A percentile compares a stretch with the other conserved stretches of the same genome.
phyloP scores from a whole-genome alignment of 92 coral and sea anemone species.

The Pocillopora grandis region DNA sequence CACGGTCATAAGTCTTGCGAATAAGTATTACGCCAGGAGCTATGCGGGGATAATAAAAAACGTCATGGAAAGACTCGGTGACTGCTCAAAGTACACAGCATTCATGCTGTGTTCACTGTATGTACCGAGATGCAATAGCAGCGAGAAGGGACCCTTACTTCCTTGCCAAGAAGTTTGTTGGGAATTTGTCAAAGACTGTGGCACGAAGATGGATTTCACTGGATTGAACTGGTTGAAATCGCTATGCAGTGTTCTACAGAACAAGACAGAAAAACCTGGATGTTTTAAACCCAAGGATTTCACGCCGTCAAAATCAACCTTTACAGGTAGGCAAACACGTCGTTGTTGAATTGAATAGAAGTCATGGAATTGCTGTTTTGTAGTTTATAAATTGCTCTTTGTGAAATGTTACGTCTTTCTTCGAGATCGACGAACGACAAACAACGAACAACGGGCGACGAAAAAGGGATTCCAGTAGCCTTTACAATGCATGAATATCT shows the following conservation, averaged over 20 bases:
- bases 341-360: background rate
- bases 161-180: slow-evolving; percentile 62
- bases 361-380: too few relatives aligned
- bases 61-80: slow-evolving; percentile 9
- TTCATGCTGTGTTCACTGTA: slow-evolving; percentile 51
- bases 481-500: too few relatives aligned
- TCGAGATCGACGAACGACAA: too few relatives aligned
- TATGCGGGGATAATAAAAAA: slow-evolving; percentile 5
- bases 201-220: background rate
- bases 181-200: slow-evolving; percentile 49
- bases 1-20: slow-evolving; percentile 2
- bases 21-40: background rate
- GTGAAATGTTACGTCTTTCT: too few relatives aligned
- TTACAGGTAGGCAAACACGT: background rate
- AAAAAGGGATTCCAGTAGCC: too few relatives aligned
- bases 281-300: slow-evolving; percentile 51
- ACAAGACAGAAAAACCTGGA: slow-evolving; percentile 2
- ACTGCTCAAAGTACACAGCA: slow-evolving; percentile 48
- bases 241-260: slow-evolving; percentile 39
- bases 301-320: background rate
- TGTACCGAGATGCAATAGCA: slow-evolving; percentile 46
- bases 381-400: too few relatives aligned
- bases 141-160: slow-evolving; percentile 22
- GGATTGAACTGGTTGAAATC: slow-evolving; percentile 61
- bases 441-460: too few relatives aligned